Evolutionary conservation across 1,140 invertebrate genomes (phyloP).

Genomic region (Bombus superbus): DNA sequence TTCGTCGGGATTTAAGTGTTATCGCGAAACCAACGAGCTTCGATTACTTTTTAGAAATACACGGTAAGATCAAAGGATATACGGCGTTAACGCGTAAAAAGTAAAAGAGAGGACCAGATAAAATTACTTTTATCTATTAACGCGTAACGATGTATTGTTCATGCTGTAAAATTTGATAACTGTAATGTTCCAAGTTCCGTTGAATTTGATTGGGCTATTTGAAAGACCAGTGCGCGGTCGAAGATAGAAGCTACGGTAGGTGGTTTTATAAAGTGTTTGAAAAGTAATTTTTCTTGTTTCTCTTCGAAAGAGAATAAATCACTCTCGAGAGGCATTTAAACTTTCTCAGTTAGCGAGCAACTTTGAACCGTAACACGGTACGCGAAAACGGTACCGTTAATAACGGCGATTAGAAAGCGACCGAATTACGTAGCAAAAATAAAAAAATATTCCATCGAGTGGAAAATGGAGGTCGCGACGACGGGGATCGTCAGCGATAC

Average conservation of each 20-base stretch:
- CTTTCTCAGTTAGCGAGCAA: neutral
- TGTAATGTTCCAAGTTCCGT: neutral
- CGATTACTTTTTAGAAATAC: slow-evolving; percentile 5
- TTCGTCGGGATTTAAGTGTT: slow-evolving; percentile 12
- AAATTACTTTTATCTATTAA: neutral
- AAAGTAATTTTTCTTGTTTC: neutral
- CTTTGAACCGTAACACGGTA: neutral
- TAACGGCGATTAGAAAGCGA: slow-evolving; percentile 18
- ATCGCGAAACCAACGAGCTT: neutral
- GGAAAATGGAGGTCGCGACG: neutral
- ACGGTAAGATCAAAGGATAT: neutral
- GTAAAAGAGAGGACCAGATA: neutral
- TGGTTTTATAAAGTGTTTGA: neutral
- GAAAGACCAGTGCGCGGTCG: neutral
- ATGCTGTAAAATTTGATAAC: neutral
- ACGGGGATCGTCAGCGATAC: neutral
- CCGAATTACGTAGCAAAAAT: neutral
- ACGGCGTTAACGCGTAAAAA: neutral
- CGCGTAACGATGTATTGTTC: neutral
- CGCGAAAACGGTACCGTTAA: neutral
- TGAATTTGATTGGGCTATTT: neutral
- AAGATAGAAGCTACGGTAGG: neutral
- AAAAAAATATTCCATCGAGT: neutral
- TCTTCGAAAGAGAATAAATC: neutral
- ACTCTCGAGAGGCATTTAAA: neutral